Conservation (phyloP, 2,797 vertebrate species). For the Kryptolebias ocellatus region DNA sequence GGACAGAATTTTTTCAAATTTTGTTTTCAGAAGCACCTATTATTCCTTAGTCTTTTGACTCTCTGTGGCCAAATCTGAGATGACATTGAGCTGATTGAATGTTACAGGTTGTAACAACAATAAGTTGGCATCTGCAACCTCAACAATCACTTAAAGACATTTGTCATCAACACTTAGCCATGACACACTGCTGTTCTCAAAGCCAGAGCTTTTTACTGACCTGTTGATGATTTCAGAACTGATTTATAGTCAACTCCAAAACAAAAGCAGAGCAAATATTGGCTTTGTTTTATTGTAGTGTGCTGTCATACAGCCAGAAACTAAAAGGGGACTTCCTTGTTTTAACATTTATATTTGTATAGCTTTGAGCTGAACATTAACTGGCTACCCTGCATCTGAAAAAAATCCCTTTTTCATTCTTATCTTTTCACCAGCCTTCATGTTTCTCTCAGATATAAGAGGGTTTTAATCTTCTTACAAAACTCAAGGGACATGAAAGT, state of each 20-base stretch:
- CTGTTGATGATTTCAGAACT: too few species aligned
- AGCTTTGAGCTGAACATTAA: slow-evolving; percentile 7
- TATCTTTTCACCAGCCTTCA: not conserved
- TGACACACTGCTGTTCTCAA: slow-evolving; percentile 26
- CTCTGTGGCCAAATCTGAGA: not conserved
- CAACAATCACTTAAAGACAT: slow-evolving; percentile 13
- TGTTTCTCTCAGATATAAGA: slow-evolving; percentile 9
- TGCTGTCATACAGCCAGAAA: slow-evolving; percentile 1
- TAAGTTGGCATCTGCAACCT: not conserved
- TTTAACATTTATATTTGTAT: slow-evolving; percentile 6
- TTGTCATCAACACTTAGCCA: slow-evolving; percentile 32
- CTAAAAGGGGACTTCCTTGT: not conserved
- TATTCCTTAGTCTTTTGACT: not conserved
- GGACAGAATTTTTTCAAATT: not conserved
- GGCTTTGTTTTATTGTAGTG: slow-evolving; percentile 40
- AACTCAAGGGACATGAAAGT: slow-evolving; percentile 16
- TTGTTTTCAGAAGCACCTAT: not conserved
- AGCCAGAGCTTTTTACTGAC: not conserved
- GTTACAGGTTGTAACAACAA: not conserved
- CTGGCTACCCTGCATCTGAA: not conserved
- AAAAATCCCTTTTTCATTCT: not conserved
- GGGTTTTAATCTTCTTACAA: slow-evolving; percentile 16
- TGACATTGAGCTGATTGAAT: not conserved
- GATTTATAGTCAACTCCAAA: slow-evolving; percentile 20
- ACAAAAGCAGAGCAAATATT: slow-evolving; percentile 15